These are phyloP conservation scores for Plecotus auritus DNA, from an alignment of 2,113 vertebrate species.

Conservation along the genomic window DNA sequence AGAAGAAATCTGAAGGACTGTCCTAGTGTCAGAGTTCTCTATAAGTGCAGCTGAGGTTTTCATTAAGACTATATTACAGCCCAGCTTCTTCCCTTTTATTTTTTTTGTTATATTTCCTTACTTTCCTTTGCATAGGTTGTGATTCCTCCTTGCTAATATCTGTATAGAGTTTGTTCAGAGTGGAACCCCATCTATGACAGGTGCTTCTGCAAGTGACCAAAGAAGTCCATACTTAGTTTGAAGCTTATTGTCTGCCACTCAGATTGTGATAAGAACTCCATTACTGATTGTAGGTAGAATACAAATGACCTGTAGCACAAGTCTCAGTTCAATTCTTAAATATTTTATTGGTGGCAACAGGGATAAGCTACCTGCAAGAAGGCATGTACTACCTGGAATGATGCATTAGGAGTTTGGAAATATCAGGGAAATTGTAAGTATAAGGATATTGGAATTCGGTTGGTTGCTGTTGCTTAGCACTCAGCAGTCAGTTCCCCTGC, in stretches of 20 bases:
- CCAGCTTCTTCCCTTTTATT: not conserved
- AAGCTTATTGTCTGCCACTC: not conserved
- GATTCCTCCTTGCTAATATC: not conserved
- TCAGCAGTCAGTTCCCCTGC: not conserved
- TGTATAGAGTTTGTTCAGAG: not conserved
- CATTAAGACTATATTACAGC: not conserved
- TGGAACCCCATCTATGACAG: not conserved
- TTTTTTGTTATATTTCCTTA: not conserved
- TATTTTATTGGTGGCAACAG: not conserved
- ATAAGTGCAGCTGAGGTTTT: not conserved
- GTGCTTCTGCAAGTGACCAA: not conserved
- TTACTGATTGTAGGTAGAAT: not conserved
- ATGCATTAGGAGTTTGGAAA: not conserved
- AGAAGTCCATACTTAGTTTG: not conserved
- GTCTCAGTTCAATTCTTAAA: not conserved
- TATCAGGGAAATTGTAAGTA: not conserved
- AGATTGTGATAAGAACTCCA: not conserved
- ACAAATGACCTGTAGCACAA: not conserved
- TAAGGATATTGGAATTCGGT: not conserved
- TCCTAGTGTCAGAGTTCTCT: not conserved
- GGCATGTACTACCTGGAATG: not conserved
- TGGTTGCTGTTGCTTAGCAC: not conserved
- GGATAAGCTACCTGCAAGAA: not conserved
- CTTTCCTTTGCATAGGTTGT: not conserved
- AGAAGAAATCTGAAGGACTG: not conserved